A percentile compares a stretch with the other conserved stretches of the same genome.
phyloP scores from a whole-genome alignment of 2,113 vertebrate species.

The Cynopterus brachyotis region DNA sequence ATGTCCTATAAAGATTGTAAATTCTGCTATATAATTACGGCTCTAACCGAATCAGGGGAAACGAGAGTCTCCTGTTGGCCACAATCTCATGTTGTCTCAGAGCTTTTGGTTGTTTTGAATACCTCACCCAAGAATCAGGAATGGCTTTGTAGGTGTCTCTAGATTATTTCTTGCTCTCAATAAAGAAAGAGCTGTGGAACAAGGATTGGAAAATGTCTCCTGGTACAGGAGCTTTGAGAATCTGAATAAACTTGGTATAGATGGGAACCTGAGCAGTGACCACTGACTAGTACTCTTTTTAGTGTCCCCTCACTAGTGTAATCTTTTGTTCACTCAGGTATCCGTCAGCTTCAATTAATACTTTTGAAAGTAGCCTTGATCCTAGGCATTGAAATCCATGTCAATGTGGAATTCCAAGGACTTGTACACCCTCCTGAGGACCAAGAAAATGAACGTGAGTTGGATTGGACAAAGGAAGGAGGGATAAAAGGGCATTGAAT shows the following conservation, averaged over 20 bases:
- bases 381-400: slow-evolving; percentile 97
- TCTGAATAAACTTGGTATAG: background rate
- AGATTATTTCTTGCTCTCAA: background rate
- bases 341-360: slow-evolving; percentile 98
- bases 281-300: no score
- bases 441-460: slow-evolving; percentile 95
- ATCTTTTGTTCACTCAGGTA: slow-evolving; percentile 85
- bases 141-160: background rate
- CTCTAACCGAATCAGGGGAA: background rate
- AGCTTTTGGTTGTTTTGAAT: background rate
- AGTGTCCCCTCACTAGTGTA: background rate
- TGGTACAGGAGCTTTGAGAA: background rate
- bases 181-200: background rate
- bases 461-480: background rate
- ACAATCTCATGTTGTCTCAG: background rate
- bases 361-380: slow-evolving; percentile 97
- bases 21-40: background rate
- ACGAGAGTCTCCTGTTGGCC: background rate
- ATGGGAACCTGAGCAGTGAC: background rate
- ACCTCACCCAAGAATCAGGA: background rate
- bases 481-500: background rate
- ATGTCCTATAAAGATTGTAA: background rate
- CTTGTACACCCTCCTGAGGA: slow-evolving; percentile 95
- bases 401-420: slow-evolving; percentile 96
- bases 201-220: background rate